Percentiles rank a stretch among this genome's conserved stretches.
Evolutionary conservation across 1,140 invertebrate species (phyloP).

Genomic region (Teleopsis dalmanni): DNA sequence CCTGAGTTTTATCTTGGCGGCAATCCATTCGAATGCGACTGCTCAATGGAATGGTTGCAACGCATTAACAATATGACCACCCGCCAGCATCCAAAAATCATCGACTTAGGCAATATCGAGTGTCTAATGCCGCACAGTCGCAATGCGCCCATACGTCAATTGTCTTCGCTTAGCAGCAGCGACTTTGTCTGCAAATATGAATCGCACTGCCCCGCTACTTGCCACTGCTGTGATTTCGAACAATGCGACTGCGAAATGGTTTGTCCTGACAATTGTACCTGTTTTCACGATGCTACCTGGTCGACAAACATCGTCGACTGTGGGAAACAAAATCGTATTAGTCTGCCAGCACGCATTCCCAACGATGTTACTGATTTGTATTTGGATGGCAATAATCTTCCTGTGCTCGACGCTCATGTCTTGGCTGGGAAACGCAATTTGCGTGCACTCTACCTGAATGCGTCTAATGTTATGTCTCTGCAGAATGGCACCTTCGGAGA

Average conservation of each 20-base stretch:
- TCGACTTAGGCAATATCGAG: constrained; percentile 74
- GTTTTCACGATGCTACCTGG: constrained; percentile 80
- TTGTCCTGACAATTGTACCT: constrained; percentile 77
- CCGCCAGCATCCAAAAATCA: constrained; percentile 68
- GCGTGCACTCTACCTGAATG: constrained; percentile 73
- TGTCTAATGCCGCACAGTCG: constrained; percentile 73
- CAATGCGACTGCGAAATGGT: constrained; percentile 80
- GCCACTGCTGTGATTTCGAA: constrained; percentile 81
- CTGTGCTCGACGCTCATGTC: constrained; percentile 68
- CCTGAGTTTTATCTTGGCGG: constrained; percentile 80
- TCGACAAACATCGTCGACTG: constrained; percentile 78
- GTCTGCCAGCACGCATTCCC: constrained; percentile 69
- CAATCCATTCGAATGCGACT: constrained; percentile 83
- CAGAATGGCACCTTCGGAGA: constrained; percentile 84
- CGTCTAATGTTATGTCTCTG: constrained; percentile 68
- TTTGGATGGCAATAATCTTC: constrained; percentile 78
- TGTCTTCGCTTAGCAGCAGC: constrained; percentile 60
- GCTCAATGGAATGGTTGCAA: constrained; percentile 81
- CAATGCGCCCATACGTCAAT: constrained; percentile 59
- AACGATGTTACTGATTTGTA: constrained; percentile 87
- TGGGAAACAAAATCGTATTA: constrained; percentile 56
- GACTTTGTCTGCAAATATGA: constrained; percentile 79
- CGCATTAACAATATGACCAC: constrained; percentile 64
- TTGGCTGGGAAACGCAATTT: constrained; percentile 81
- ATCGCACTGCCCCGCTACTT: constrained; percentile 71